A percentile compares a stretch with the other conserved stretches of the same genome.
phyloP scores from a whole-genome alignment of 2,113 vertebrate genomes.

The Numida meleagris region DNA sequence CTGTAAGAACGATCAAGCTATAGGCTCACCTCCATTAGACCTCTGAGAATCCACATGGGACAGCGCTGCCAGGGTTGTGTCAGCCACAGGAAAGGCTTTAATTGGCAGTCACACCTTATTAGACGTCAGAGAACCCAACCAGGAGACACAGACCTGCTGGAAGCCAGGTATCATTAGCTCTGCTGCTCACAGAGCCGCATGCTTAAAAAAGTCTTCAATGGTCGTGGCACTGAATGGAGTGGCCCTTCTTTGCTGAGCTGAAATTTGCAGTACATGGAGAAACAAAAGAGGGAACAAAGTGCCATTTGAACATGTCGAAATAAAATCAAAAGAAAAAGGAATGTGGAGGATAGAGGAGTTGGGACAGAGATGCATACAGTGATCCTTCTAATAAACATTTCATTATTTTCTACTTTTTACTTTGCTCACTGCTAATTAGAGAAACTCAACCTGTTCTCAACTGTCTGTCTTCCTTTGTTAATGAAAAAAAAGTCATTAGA shows the following conservation, averaged over 20 bases:
- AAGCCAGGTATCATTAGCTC: slow-evolving; percentile 62
- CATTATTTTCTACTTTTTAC: slow-evolving; percentile 5
- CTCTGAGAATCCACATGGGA: slow-evolving; percentile 52
- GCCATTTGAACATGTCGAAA: slow-evolving; percentile 8
- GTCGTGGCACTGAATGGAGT: neutral
- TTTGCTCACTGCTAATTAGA: slow-evolving; percentile 25
- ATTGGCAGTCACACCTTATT: slow-evolving; percentile 67
- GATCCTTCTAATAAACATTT: slow-evolving; percentile 28
- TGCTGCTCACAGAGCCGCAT: neutral
- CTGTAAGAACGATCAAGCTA: fast-evolving
- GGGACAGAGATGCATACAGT: neutral
- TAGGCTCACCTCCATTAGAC: slow-evolving; percentile 40
- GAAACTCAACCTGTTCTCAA: slow-evolving; percentile 7
- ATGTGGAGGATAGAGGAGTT: neutral
- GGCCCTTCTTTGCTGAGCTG: slow-evolving; percentile 1
- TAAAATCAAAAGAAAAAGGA: neutral
- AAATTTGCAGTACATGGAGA: slow-evolving; percentile 25
- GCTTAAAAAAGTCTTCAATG: slow-evolving; percentile 38
- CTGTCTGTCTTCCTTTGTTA: slow-evolving; percentile 11
- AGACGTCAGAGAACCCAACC: slow-evolving; percentile 54
- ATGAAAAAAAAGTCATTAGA: slow-evolving; percentile 12
- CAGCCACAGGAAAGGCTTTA: slow-evolving; percentile 66
- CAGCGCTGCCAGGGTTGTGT: neutral
- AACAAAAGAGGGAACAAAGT: slow-evolving; percentile 65
- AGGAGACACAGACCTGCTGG: slow-evolving; percentile 54